Base-by-base conservation (phyloP, 2,888 invertebrate species). In the Caenorhabditis doughertyi region DNA sequence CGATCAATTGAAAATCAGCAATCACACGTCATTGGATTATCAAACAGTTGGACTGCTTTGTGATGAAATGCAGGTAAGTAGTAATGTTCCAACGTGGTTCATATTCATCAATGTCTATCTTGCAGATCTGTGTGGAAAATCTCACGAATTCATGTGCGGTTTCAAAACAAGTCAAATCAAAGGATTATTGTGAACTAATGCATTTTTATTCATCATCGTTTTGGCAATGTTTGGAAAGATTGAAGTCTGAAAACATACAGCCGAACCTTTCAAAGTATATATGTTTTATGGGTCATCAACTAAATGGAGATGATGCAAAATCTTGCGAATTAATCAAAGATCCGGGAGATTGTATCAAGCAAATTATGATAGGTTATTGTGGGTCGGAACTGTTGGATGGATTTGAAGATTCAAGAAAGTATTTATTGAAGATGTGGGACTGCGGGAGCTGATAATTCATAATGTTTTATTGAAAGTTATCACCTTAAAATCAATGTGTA, bases 341-440 rank as follows among this genome's bases (percentile, higher is more conserved):
- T 21, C 25, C 62, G 8, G 18, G 11, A 29, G 42, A 32, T 8
- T 73, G 53, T 55, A 32, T 73, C 3, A 42, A 62, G 44, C 27
- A n/a, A 13, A 53, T 73, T 1, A 73, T 73, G 72, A 32, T 13
- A 39, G 64, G 64, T 23, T 25, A 73, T 18, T 73, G 72, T 64
- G 72, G 72, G 16, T 7, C 11, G 1, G 72, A 62, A 29, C 16
- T 39, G 16, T 5, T 62, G 21, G 44, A 73, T 9, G 42, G 21
- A 4, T 73, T 55, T 42, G 62, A 62, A 2, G 27, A 73, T n/a
- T 51, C 42, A 2, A 42, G 23, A 5, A 23, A 4, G 0, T 53
- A 73, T 44, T 29, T 64, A 3, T 55, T 62, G 23, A 55, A 73
- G n/a, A 73, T 62, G 72, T 73, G 62, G 72, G 64, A 73, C 55